Evolutionary conservation across 2,113 vertebrate genomes (phyloP), one percentile per base, ranked within the genome.

Genomic region (Speoplatyrhinus poulsoni): DNA sequence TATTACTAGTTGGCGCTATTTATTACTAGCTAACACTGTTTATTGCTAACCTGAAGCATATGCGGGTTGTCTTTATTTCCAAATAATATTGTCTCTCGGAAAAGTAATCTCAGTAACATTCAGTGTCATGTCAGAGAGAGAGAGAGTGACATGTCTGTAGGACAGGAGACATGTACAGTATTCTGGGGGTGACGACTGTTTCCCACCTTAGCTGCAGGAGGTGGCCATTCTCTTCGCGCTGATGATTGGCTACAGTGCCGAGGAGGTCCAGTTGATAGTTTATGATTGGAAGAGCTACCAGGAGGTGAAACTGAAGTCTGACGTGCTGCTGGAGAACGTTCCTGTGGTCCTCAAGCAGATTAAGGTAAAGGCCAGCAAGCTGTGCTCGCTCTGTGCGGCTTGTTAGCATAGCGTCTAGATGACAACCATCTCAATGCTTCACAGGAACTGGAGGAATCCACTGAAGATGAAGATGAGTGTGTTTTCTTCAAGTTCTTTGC

Each of bases 311-410:
- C 54, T 93, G 7, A 70, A 89, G 57, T 88, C 90, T 0, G 86
- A 92, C 2, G 57, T 81, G 5, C 73, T 95, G 26, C 67, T 95
- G 62, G 89, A 94, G 11, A 94, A 95, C 3, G 90, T 95, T 68
- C 76, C 82, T 74, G 77, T 47, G 49, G 66, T 85, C 41, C 50
- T 75, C 1, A 73, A 75, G 53, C 86, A 90, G 69, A 6, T 83
- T 1, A 19, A 88, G 92, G 95, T 96, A 46, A 72, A 52, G 3
- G 17, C 0, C 2, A 2, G 16, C 26, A 55, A 19, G 4, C 13
- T 48, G 46, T 3, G 1, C 4, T 8, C 7, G 36, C 36, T 8
- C 36, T 41, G 36, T 41, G 36, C 0, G 4, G 3, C 36, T 3
- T 41, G 5, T 8, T 41, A 26, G 26, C 26, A 5, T 41, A 41